Percentiles rank a stretch among this genome's conserved stretches.
Evolutionary conservation across 1,140 invertebrate genomes (phyloP).

Genomic region (Schlechtendalia chinensis): DNA sequence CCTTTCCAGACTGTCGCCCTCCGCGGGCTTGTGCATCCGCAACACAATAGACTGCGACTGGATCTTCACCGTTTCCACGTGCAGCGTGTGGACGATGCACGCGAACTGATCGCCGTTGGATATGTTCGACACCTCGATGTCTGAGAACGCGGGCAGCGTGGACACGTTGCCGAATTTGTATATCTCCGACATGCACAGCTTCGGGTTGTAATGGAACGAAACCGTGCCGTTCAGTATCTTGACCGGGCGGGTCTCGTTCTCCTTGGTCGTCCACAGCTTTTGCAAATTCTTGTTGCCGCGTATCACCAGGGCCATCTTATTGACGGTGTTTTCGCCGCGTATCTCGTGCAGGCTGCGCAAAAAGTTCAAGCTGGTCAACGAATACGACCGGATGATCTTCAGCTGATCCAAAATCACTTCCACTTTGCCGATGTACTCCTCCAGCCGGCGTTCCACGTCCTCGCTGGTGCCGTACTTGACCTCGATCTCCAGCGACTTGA

Average conservation of each 20-base stretch:
- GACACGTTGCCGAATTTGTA: slow-evolving; percentile 63
- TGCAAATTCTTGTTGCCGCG: slow-evolving; percentile 90
- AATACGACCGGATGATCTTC: slow-evolving; percentile 76
- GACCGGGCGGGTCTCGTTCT: slow-evolving; percentile 57
- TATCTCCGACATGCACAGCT: slow-evolving; percentile 81
- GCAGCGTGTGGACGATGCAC: slow-evolving; percentile 63
- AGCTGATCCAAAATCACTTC: slow-evolving; percentile 76
- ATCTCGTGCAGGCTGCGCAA: slow-evolving; percentile 75
- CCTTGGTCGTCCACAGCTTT: slow-evolving; percentile 75
- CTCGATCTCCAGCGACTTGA: slow-evolving; percentile 76
- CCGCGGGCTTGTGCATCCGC: slow-evolving; percentile 57
- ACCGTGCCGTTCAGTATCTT: slow-evolving; percentile 66
- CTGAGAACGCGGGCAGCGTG: slow-evolving; percentile 56
- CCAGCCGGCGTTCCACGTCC: slow-evolving; percentile 65
- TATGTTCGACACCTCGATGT: slow-evolving; percentile 70
- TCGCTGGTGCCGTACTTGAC: slow-evolving; percentile 61
- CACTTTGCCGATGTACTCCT: slow-evolving; percentile 71
- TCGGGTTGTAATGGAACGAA: slow-evolving; percentile 93
- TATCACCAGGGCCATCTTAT: slow-evolving; percentile 69
- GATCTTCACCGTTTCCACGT: slow-evolving; percentile 45
- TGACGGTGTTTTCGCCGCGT: slow-evolving; percentile 57
- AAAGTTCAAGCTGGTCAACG: slow-evolving; percentile 80
- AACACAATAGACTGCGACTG: slow-evolving; percentile 29
- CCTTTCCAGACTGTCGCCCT: slow-evolving; percentile 70
- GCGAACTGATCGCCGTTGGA: slow-evolving; percentile 89